Base-by-base conservation (phyloP, 2,888 invertebrate species). In the Poecilus cupreus region DNA sequence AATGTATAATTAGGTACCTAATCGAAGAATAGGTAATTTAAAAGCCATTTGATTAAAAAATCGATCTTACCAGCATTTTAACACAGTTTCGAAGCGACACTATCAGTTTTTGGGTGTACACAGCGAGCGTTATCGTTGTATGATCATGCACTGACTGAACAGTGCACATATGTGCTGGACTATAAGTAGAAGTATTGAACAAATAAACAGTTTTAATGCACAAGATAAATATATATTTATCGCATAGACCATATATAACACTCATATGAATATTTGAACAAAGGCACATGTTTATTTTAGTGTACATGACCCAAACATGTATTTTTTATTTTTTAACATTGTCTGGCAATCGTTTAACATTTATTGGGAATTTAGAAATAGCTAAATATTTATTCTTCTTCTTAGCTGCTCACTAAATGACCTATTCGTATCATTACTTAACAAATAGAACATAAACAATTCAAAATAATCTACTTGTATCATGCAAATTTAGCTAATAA, bases 141-240 rank as follows among this genome's bases (percentile, higher is more conserved):
- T 20, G 5, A n/a, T 26, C 26, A 68, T 1, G 18, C 11, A 68
- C 68, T 39, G 20, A 39, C 18, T 68, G 16, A 68, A 16, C 49
- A 20, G 13, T 10, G 16, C 11, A 39, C 37, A 68, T 37, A 37
- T 68, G 37, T 20, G 3, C 18, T 22, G 5, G 26, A 39, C 68
- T 68, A 68, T 68, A 68, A 37, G 68, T 68, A 68, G 39, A 68
- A 18, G 39, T 43, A 68, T 39, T 22, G 20, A 32, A 13, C 39
- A 68, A 68, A 68, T 43, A 68, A 68, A 68, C 68, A 68, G 16
- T 37, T 68, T 68, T 39, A 37, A 68, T 68, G 39, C 18, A 24
- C 4, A 37, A 22, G 68, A 68, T 68, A 68, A 68, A 68, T 68
- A 68, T 43, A 39, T 68, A 39, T 68, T 68, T 60, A 60, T 60